Conservation (phyloP, 2,888 invertebrate species). For the Ischnura elegans region DNA sequence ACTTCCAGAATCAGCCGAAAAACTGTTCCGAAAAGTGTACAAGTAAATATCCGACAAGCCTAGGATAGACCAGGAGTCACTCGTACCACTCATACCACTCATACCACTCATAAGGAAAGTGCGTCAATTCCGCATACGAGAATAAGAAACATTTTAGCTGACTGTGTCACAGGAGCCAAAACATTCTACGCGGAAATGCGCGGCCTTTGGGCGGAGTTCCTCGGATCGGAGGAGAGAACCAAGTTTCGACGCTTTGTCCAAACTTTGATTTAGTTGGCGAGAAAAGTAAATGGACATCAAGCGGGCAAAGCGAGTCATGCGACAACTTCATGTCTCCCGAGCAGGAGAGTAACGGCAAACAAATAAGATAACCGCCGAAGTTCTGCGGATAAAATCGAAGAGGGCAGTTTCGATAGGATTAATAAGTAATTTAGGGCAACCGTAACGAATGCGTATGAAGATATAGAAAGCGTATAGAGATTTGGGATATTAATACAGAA, state of each 20-base stretch:
- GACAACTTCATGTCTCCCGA: background rate
- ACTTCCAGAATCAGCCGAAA: no score
- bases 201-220: background rate
- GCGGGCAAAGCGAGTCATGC: background rate
- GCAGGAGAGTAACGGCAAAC: background rate
- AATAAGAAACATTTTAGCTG: no score
- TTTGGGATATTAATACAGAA: no score
- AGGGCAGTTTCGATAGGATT: background rate
- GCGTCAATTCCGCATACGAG: no score
- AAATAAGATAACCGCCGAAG: background rate
- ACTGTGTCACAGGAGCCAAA: background rate
- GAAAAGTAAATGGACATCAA: background rate
- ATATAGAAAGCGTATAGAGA: no score
- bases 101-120: no score
- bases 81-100: no score
- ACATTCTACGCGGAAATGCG: conserved; percentile 20
- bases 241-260: conserved; percentile 7
- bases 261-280: background rate
- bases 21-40: no score
- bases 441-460: no score
- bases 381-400: background rate
- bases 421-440: background rate
- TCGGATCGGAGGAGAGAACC: background rate
- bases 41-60: no score
- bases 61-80: no score